phyloP scores from a whole-genome alignment of 2,113 vertebrate genomes.

The Tonatia bakeri region DNA sequence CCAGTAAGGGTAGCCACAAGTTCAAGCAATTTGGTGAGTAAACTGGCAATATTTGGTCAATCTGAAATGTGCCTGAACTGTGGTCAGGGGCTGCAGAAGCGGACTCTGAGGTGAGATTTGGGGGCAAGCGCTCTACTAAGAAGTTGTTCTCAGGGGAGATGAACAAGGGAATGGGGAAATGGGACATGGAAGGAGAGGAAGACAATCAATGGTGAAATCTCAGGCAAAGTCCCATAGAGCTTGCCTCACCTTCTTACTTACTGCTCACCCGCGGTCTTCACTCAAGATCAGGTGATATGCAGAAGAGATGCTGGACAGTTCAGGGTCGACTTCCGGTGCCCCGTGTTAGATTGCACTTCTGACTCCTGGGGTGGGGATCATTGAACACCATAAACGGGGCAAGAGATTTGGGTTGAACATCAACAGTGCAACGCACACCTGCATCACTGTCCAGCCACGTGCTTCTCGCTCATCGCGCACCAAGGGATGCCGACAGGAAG shows the following conservation, averaged over 20 bases:
- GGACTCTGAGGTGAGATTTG: background rate
- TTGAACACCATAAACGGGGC: too few species aligned
- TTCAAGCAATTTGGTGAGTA: background rate
- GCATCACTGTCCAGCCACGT: background rate
- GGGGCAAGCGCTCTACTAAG: background rate
- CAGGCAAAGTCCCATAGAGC: background rate
- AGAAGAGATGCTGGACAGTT: background rate
- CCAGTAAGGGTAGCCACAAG: fast-evolving
- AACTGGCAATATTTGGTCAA: background rate
- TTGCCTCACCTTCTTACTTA: background rate
- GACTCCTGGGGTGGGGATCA: background rate
- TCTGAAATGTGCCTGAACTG: background rate
- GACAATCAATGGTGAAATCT: background rate
- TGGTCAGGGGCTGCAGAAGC: background rate
- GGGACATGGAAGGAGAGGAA: background rate
- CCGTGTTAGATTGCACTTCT: background rate
- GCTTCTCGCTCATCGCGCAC: background rate
- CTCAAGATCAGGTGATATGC: background rate
- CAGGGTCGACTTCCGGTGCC: background rate
- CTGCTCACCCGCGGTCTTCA: background rate
- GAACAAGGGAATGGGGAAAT: background rate
- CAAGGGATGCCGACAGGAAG: background rate
- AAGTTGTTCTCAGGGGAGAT: background rate
- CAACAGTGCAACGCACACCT: background rate
- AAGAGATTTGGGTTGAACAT: background rate